Conservation (phyloP, 2,888 invertebrate species). For the Polyploca ridens region DNA sequence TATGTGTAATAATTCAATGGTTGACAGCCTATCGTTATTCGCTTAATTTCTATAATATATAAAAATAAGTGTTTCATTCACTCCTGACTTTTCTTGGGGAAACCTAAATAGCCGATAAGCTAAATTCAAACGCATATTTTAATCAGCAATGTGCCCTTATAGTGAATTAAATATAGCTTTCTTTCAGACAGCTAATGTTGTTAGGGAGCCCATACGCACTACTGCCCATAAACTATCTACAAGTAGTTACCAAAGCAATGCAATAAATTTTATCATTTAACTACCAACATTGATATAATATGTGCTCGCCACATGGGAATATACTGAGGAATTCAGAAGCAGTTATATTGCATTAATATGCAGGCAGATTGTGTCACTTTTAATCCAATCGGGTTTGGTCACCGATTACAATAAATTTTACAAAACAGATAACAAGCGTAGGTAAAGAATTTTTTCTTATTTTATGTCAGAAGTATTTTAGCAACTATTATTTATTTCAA, state of each 20-base stretch:
- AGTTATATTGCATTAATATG: slow-evolving; percentile 37
- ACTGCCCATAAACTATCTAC: slow-evolving; percentile 21
- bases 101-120: too few relatives aligned
- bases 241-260: slow-evolving; percentile 27
- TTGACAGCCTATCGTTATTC: neutral
- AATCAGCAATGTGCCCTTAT: too few relatives aligned
- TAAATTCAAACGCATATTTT: too few relatives aligned
- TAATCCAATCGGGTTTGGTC: neutral
- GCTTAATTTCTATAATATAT: neutral
- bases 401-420: neutral
- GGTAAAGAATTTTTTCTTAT: too few relatives aligned
- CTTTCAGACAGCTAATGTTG: too few relatives aligned
- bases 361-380: slow-evolving; percentile 29
- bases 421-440: neutral
- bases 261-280: slow-evolving; percentile 44
- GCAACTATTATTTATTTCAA: too few relatives aligned
- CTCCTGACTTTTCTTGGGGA: too few relatives aligned
- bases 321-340: slow-evolving; percentile 37
- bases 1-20: too few relatives aligned
- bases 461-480: too few relatives aligned
- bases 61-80: too few relatives aligned
- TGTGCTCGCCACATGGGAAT: slow-evolving; percentile 35
- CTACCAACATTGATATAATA: slow-evolving; percentile 25
- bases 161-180: too few relatives aligned
- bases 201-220: neutral